A percentile compares a stretch with the other conserved stretches of the same genome.
Evolutionary conservation across 2,797 vertebrate species (phyloP).

Genomic region (Melopsittacus undulatus): DNA sequence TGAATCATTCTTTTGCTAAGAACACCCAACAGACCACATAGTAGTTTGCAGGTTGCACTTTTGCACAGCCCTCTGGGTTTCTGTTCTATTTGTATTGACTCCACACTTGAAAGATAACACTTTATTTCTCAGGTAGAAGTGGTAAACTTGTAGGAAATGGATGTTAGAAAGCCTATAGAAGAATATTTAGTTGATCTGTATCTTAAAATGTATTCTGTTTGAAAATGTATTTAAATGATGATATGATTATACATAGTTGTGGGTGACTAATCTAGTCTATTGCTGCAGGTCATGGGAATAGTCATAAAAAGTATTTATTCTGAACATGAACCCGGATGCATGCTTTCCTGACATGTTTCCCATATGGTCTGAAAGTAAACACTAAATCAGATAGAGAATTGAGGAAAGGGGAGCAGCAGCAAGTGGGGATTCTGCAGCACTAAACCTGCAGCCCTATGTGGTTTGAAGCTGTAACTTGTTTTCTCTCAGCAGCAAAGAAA

Average conservation of each 20-base stretch:
- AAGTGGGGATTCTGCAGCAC: neutral
- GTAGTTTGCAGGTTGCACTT: neutral
- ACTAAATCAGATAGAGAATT: conserved; percentile 46
- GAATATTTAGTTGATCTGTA: conserved; percentile 41
- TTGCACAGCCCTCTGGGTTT: neutral
- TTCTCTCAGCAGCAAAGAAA: neutral
- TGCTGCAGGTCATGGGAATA: conserved; percentile 69
- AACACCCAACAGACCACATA: neutral
- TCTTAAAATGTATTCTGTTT: neutral
- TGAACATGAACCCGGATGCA: conserved; percentile 51
- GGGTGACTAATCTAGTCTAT: conserved; percentile 62
- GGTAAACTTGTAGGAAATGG: conserved; percentile 10
- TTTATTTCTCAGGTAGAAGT: neutral
- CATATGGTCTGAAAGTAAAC: conserved; percentile 47
- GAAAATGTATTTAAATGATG: conserved; percentile 56
- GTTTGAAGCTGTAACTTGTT: neutral
- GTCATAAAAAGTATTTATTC: conserved; percentile 64
- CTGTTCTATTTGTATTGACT: neutral
- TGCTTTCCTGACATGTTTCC: neutral
- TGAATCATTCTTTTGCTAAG: neutral
- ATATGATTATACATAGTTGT: conserved; percentile 55
- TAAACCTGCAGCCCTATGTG: neutral
- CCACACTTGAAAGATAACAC: neutral
- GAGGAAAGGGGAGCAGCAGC: conserved; percentile 13
- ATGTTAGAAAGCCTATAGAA: neutral